Percentiles rank a stretch among this genome's conserved stretches.
phyloP scores from a whole-genome alignment of 1,140 invertebrate species.

The Bombus polaris region DNA sequence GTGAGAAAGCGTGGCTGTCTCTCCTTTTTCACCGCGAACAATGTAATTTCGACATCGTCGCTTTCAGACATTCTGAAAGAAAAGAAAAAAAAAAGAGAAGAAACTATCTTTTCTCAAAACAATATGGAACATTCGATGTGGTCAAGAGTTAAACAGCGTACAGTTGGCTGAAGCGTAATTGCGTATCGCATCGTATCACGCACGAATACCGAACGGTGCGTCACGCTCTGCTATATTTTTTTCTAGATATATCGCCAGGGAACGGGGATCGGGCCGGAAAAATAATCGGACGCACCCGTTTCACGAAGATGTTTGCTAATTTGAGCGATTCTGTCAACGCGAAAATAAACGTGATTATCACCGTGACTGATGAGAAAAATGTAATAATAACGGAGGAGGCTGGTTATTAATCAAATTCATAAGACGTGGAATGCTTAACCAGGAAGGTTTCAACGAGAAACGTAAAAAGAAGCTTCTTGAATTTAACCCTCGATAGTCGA shows the following conservation, averaged over 20 bases:
- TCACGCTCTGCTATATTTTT: conserved; percentile 23
- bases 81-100: not conserved
- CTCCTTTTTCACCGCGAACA: not conserved
- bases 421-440: not conserved
- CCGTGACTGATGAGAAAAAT: not conserved
- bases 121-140: no score
- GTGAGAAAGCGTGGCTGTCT: not conserved
- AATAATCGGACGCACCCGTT: not conserved
- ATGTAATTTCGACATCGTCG: not conserved
- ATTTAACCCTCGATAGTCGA: not conserved
- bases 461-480: not conserved
- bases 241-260: not conserved
- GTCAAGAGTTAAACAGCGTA: not conserved
- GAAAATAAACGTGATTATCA: not conserved
- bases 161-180: conserved; percentile 2
- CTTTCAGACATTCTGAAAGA: not conserved
- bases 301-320: not conserved
- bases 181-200: conserved; percentile 13
- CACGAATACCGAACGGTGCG: conserved; percentile 48
- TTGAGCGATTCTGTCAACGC: not conserved
- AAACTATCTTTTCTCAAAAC: no score
- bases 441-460: not conserved
- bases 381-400: not conserved
- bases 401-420: not conserved
- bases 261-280: not conserved